phyloP scores from a whole-genome alignment of 2,113 vertebrate species.

The Microcebus jonahi region DNA sequence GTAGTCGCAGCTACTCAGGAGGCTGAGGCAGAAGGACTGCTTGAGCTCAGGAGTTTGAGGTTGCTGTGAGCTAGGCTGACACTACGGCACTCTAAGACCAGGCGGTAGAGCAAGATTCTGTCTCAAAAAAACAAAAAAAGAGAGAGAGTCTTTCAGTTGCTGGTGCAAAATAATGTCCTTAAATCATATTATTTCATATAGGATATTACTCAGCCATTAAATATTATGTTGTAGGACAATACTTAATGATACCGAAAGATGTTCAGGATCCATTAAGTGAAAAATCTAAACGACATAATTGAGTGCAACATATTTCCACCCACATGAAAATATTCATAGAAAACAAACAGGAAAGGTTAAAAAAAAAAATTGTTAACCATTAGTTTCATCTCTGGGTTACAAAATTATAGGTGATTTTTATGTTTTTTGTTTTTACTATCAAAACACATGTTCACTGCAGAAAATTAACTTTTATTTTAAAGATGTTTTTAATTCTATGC shows the following conservation, averaged over 20 bases:
- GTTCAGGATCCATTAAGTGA: slow-evolving; percentile 1
- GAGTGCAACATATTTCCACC: neutral
- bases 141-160: neutral
- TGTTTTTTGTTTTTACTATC: neutral
- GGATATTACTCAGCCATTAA: slow-evolving; percentile 9
- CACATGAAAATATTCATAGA: neutral
- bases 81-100: too few species aligned
- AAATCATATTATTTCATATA: slow-evolving; percentile 8
- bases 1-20: too few species aligned
- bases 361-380: neutral
- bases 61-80: too few species aligned
- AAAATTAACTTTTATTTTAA: slow-evolving; percentile 14
- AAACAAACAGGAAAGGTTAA: slow-evolving; percentile 9
- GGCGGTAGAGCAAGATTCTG: too few species aligned
- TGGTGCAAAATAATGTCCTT: slow-evolving; percentile 4
- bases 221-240: neutral
- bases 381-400: neutral
- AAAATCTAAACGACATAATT: slow-evolving; percentile 46
- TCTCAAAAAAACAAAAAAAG: neutral
- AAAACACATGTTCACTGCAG: slow-evolving; percentile 32
- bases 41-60: too few species aligned
- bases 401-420: slow-evolving; percentile 5
- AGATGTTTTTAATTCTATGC: neutral
- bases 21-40: too few species aligned
- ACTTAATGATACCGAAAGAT: slow-evolving; percentile 20